phyloP scores from a whole-genome alignment of 2,797 vertebrate species.

The Harpagifer antarcticus region DNA sequence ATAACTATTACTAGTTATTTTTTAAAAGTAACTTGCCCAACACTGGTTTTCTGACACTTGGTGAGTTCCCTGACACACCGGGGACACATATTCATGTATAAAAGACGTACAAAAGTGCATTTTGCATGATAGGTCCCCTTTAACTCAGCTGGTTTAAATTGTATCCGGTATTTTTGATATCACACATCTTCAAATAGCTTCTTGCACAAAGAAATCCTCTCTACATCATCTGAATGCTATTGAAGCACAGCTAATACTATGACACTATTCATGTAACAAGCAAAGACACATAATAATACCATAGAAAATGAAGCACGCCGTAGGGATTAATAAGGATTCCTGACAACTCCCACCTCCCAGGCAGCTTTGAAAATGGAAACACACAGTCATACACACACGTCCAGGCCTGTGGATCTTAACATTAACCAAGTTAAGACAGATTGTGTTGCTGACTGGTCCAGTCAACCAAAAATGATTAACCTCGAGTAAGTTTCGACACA shows the following conservation, averaged over 20 bases:
- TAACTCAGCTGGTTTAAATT: background rate
- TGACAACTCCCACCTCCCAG: constrained; percentile 30
- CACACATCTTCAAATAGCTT: background rate
- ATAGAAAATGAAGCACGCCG: constrained; percentile 39
- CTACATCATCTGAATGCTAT: background rate
- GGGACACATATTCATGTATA: no score
- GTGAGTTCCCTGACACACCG: no score
- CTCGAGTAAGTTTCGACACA: constrained; percentile 27
- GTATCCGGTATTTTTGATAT: background rate
- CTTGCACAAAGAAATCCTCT: background rate
- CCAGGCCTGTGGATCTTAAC: constrained; percentile 19
- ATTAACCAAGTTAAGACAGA: constrained; percentile 45
- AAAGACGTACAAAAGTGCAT: no score
- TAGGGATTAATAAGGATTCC: constrained; percentile 57
- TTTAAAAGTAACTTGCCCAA: no score
- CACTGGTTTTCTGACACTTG: no score
- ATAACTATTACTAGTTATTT: no score
- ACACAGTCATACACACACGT: constrained; percentile 6
- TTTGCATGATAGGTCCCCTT: no score
- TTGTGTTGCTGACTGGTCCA: constrained; percentile 34
- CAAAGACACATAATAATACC: constrained; percentile 43
- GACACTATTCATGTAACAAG: constrained; percentile 43
- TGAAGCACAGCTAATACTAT: constrained; percentile 38
- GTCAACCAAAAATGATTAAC: constrained; percentile 46
- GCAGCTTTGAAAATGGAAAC: constrained; percentile 29